Evolutionary conservation across 2,888 invertebrate genomes (phyloP).

Genomic region (Piscicola geometra): DNA sequence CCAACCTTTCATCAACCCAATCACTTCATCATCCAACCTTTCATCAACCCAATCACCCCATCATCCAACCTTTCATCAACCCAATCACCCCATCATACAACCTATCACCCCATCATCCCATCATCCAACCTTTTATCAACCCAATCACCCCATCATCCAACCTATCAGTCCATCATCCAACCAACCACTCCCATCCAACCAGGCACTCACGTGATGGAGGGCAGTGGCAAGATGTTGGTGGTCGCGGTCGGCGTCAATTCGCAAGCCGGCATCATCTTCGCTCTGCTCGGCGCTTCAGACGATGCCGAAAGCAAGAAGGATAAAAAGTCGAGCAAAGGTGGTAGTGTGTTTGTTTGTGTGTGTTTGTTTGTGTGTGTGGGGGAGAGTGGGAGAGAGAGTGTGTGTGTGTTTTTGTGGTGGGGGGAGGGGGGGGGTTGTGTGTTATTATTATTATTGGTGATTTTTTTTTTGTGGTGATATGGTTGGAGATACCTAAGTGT

Average conservation of each 20-base stretch:
- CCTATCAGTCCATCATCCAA: no score
- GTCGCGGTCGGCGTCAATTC: slow-evolving; percentile 96
- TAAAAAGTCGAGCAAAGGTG: slow-evolving; percentile 12
- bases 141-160: no score
- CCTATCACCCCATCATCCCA: no score
- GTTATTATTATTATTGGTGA: background rate
- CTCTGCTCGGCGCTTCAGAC: slow-evolving; percentile 77
- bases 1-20: no score
- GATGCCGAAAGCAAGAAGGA: slow-evolving; percentile 33
- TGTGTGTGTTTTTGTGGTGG: no score
- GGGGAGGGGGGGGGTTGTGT: background rate
- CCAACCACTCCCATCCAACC: background rate
- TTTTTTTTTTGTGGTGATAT: background rate
- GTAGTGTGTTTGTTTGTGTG: background rate
- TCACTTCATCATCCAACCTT: no score
- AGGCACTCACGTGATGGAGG: slow-evolving; percentile 98
- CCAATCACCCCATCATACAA: no score
- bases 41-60: no score
- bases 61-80: no score
- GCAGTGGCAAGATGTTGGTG: slow-evolving; percentile 96
- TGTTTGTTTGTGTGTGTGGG: background rate
- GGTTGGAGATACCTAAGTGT: no score
- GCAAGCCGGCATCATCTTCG: slow-evolving; percentile 98
- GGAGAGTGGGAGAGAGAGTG: no score
- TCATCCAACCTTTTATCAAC: no score